phyloP scores from a whole-genome alignment of 2,797 vertebrate species.

The Coranthus polyacanthus region DNA sequence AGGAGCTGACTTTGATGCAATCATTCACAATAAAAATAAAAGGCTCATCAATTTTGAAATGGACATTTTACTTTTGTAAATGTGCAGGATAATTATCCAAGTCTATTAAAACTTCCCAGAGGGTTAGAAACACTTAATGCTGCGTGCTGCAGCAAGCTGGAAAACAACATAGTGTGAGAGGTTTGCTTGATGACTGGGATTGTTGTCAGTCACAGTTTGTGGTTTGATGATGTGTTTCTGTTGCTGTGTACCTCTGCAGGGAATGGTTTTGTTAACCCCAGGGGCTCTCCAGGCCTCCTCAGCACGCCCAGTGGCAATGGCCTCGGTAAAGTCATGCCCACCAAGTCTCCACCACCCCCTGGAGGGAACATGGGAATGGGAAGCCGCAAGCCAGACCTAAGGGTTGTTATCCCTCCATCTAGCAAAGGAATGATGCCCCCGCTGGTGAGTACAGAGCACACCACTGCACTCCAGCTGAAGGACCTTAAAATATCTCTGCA shows the following conservation, averaged over 20 bases:
- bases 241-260: slow-evolving; percentile 86
- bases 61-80: slow-evolving; percentile 89
- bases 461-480: slow-evolving; percentile 52
- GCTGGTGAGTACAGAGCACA: slow-evolving; percentile 88
- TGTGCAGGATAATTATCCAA: slow-evolving; percentile 86
- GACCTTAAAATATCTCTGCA: slow-evolving; percentile 53
- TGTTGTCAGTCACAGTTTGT: slow-evolving; percentile 78
- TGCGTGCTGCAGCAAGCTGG: slow-evolving; percentile 75
- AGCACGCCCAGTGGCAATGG: slow-evolving; percentile 92
- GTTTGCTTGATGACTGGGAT: slow-evolving; percentile 76
- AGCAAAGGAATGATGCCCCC: slow-evolving; percentile 99
- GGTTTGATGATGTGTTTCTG: slow-evolving; percentile 80
- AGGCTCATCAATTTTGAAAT: slow-evolving; percentile 89
- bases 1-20: slow-evolving; percentile 79
- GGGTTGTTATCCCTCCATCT: slow-evolving; percentile 97
- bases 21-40: slow-evolving; percentile 85
- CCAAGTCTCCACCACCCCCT: slow-evolving; percentile 96
- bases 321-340: slow-evolving; percentile 96
- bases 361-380: slow-evolving; percentile 94
- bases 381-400: slow-evolving; percentile 95
- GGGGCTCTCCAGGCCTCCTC: slow-evolving; percentile 94
- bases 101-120: slow-evolving; percentile 89
- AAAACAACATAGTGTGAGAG: slow-evolving; percentile 72
- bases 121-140: slow-evolving; percentile 86
- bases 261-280: slow-evolving; percentile 96